A percentile compares a stretch with the other conserved stretches of the same genome.
Evolutionary conservation across 2,888 invertebrate species (phyloP).

Genomic region (Acrobeloides nanus): DNA sequence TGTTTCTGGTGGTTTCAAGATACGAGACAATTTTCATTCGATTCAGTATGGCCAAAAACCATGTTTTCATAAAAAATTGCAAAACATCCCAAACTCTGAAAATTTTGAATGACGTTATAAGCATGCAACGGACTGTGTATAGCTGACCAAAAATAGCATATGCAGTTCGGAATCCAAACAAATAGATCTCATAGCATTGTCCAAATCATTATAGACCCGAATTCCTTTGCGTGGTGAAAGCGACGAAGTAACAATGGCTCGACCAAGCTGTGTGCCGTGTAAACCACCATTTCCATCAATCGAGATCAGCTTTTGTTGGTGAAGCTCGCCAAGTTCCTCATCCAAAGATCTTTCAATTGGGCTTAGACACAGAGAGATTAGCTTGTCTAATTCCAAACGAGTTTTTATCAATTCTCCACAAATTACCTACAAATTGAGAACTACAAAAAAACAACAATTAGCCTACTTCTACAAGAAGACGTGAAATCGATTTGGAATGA

Average conservation of each 20-base stretch:
- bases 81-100: constrained; percentile 4
- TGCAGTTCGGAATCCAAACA: constrained; percentile 89
- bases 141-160: constrained; percentile 75
- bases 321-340: constrained; percentile 1
- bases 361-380: neutral
- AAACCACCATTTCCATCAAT: constrained; percentile 3
- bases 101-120: too few relatives aligned
- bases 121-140: too few relatives aligned
- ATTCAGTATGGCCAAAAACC: too few relatives aligned
- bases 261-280: constrained; percentile 73
- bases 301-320: constrained; percentile 6
- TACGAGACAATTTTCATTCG: too few relatives aligned
- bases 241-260: constrained; percentile 83
- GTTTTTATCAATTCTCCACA: constrained; percentile 3
- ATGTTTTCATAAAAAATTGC: too few relatives aligned
- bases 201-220: constrained; percentile 77
- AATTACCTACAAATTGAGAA: neutral
- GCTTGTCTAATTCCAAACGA: neutral
- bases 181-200: constrained; percentile 78
- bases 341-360: neutral
- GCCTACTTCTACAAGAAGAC: too few relatives aligned
- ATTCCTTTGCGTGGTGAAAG: constrained; percentile 89
- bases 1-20: too few relatives aligned
- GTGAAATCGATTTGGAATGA: too few relatives aligned
- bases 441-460: too few relatives aligned